Percentiles rank a stretch among this genome's conserved stretches.
phyloP scores from a whole-genome alignment of 2,888 invertebrate species.

The Ectropis crepuscularia region DNA sequence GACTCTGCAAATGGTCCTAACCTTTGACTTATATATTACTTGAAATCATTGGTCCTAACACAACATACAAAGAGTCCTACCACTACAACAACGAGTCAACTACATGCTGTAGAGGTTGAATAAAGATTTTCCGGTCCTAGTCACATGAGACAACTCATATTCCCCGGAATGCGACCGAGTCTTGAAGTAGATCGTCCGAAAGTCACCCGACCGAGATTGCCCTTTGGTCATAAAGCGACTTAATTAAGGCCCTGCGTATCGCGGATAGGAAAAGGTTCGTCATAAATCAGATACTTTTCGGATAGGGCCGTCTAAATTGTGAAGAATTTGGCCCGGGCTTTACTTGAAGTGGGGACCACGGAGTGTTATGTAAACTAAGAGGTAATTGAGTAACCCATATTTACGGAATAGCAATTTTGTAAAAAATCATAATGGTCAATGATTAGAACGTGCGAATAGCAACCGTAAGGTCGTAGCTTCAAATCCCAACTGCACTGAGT shows the following conservation, averaged over 20 bases:
- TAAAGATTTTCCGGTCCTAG: neutral
- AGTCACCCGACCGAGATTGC: constrained; percentile 21
- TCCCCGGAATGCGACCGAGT: neutral
- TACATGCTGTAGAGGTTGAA: too few species aligned
- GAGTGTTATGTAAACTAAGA: neutral
- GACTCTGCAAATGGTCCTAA: too few species aligned
- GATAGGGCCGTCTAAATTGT: constrained; percentile 16
- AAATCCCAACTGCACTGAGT: too few species aligned
- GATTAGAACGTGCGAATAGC: too few species aligned
- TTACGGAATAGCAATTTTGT: too few species aligned
- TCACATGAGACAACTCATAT: neutral
- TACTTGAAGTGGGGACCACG: neutral
- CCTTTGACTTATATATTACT: too few species aligned
- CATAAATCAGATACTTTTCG: constrained; percentile 39
- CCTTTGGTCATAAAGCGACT: constrained; percentile 33
- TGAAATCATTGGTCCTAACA: too few species aligned
- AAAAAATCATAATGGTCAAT: too few species aligned
- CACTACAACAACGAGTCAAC: too few species aligned
- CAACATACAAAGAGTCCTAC: too few species aligned
- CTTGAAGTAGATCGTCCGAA: constrained; percentile 7
- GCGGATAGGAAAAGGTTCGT: constrained; percentile 35
- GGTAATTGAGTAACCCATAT: too few species aligned
- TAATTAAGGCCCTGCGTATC: constrained; percentile 35
- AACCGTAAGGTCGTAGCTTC: too few species aligned
- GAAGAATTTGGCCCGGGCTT: constrained; percentile 19